Evolutionary conservation across 2,113 vertebrate genomes (phyloP).

Genomic region (Phycodurus eques): DNA sequence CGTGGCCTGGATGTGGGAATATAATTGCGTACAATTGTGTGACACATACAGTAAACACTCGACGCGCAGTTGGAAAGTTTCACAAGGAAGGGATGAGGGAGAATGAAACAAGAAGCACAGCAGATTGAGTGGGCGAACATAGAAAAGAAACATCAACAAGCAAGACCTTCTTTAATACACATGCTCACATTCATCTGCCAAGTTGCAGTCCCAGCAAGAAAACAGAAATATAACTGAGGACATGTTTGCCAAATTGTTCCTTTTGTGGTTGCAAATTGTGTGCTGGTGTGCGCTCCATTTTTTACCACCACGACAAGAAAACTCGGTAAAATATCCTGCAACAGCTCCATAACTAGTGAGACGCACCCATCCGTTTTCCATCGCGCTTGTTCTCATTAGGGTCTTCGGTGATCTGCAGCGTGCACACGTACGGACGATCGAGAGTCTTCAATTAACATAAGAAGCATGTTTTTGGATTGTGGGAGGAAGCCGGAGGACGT

Average conservation of each 20-base stretch:
- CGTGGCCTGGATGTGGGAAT: no score
- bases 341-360: no score
- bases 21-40: background rate
- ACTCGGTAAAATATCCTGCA: no score
- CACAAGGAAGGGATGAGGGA: background rate
- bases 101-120: background rate
- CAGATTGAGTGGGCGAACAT: constrained; percentile 4
- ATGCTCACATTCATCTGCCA: background rate
- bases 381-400: no score
- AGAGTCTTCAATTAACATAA: no score
- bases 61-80: background rate
- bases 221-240: background rate
- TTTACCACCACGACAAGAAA: background rate
- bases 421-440: no score
- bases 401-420: no score
- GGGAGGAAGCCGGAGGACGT: no score
- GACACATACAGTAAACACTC: background rate
- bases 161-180: background rate
- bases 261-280: background rate
- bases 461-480: no score
- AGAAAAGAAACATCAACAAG: background rate
- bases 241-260: background rate
- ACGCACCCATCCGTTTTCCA: no score
- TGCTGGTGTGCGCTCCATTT: background rate
- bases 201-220: background rate